Evolutionary conservation across 2,113 vertebrate species (phyloP), one percentile per base, ranked within the genome.

Genomic region (Nymphicus hollandicus): DNA sequence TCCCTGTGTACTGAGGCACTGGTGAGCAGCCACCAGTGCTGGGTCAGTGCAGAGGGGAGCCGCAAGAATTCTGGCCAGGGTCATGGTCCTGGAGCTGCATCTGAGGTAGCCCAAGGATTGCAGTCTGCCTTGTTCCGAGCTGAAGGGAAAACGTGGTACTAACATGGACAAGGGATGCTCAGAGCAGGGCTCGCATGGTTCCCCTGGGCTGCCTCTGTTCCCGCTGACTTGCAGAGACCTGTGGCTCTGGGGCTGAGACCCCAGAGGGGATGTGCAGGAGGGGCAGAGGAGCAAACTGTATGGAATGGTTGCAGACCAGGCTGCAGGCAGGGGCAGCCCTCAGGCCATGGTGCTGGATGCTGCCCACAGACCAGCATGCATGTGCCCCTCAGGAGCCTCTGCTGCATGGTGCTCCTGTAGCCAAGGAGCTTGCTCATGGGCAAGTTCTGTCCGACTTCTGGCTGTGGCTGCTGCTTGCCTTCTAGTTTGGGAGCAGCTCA

Each of bases 291-390:
- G 46, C 49, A 63, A 66, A 70, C 46, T 19, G 13, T 44, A 25
- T 11, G 16, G 44, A 74, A 58, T 12, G 28, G 43, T 86, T 53
- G 66, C 46, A 93, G 80, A 50, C 3, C 35, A 58, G 56, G 70
- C 66, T 89, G 52, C 50, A 66, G 55, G 29, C 46, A 83, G 64
- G 66, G 69, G 52, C 69, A 70, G 79, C 35, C 88, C 58, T 91
- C 35, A 16, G 74, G 61, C 93, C 15, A 5, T 3, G 61, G 47
- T 72, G 43, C 79, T 60, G 70, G 14, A 33, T 82, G 86, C 82
- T 88, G 47, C 44, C 33, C 49, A 14, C 70, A 52, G 71, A 69
- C 24, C 0, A 0, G 33, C 3, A 0, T 61, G 63, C 25, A 66
- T 49, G 17, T 2, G 0, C 27, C 20, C 17, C 70, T 79, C n/a